Percentiles rank a stretch among this genome's conserved stretches.
These are phyloP conservation scores for Struthio camelus DNA, from an alignment of 2,113 vertebrate genomes.

Conservation along the genomic window DNA sequence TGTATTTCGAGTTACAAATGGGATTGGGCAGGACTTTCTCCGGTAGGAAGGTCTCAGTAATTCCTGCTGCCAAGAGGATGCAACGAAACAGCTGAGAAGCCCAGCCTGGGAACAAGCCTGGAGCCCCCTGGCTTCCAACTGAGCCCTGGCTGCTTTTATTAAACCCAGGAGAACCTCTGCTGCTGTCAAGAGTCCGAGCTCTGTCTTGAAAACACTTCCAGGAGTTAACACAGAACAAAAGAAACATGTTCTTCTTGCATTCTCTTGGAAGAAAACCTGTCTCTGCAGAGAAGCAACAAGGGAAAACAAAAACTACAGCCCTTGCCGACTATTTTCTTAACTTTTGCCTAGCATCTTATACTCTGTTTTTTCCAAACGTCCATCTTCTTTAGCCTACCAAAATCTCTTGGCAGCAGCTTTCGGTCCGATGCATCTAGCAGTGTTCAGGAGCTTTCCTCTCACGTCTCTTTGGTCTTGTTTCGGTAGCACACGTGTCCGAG, in stretches of 20 bases:
- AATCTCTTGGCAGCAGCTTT: background rate
- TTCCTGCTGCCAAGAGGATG: background rate
- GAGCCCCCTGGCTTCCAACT: background rate
- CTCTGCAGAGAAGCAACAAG: background rate
- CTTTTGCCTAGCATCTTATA: background rate
- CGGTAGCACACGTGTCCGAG: rapidly evolving
- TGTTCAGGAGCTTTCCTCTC: background rate
- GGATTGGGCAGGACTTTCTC: background rate
- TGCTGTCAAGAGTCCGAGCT: background rate
- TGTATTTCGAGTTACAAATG: background rate
- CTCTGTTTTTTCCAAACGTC: background rate
- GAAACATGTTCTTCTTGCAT: background rate
- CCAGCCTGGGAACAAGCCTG: background rate
- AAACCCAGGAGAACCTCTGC: background rate
- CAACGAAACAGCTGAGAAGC: background rate
- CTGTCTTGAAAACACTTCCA: background rate
- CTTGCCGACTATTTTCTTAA: background rate
- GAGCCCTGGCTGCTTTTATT: background rate
- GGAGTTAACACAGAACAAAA: background rate
- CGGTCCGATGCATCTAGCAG: background rate
- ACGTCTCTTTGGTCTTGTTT: background rate
- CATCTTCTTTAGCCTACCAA: background rate
- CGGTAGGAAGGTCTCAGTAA: background rate
- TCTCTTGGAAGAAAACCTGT: background rate
- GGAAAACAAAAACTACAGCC: background rate